Base-by-base conservation (phyloP, 2,113 vertebrate species). In the Calonectris borealis region DNA sequence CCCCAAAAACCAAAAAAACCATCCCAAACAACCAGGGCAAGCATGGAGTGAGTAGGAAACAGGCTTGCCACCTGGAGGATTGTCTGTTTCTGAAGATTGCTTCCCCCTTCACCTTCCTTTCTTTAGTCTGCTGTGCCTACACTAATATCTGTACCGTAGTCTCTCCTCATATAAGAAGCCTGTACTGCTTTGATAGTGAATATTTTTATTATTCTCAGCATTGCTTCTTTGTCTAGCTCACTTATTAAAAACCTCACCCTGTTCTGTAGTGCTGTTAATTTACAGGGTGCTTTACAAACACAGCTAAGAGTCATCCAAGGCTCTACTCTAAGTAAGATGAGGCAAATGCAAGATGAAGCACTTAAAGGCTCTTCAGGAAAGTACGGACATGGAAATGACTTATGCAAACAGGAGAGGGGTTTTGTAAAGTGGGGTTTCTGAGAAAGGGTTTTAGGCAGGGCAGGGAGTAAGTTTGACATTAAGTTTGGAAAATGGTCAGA, bases 201-300 rank as follows among this genome's bases (percentile, higher is more conserved):
- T 91, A 34, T 81, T 96, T 96, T 96, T 93, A 40, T 72, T 94
- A 93, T 94, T 95, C 88, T 95, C 78, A 54, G 58, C 4, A 1
- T 81, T 92, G 83, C 86, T 75, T 84, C 84, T 86, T 52, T 82
- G 78, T 80, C 89, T 81, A 13, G 6, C 60, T 93, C 42, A 32
- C 51, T 90, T 91, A 79, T 76, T 91, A 86, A 93, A 85, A 90
- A 92, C 21, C 72, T 68, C 86, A 31, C 69, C 83, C 80, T 58
- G 69, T 66, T 93, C 85, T 92, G 77, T 55, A 90, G 83, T 57
- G 73, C 78, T 91, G 71, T 91, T 97, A 97, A 96, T 96, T 95
- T 94, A 94, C 94, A 88, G 81, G 91, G 69, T 93, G 61, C 93
- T 96, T 96, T 82, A 91, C 95, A 96, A 96, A 96, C 93, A 94